A percentile compares a stretch with the other conserved stretches of the same genome.
Conservation (phyloP, 2,113 vertebrate genomes). For the Aspidoscelis tigris region DNA sequence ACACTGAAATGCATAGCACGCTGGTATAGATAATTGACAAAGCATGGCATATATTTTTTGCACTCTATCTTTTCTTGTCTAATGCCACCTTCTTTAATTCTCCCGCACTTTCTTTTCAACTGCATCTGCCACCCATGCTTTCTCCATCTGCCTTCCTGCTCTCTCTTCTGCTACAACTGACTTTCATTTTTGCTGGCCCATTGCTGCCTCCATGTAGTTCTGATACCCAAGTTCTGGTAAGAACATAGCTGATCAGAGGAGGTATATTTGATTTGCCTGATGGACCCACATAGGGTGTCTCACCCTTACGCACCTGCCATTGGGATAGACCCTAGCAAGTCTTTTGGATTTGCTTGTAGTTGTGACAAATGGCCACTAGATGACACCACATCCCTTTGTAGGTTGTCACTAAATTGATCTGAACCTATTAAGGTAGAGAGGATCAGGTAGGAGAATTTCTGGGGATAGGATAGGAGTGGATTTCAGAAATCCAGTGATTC, state of each 20-base stretch:
- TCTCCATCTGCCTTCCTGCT: not conserved
- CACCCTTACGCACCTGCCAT: not conserved
- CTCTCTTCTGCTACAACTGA: not conserved
- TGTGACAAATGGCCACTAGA: slow-evolving; percentile 8
- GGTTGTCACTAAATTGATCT: not conserved
- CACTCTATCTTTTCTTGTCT: too few relatives aligned
- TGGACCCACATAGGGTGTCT: not conserved
- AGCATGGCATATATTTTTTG: not conserved
- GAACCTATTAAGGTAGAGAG: not conserved
- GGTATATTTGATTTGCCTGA: not conserved
- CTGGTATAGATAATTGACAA: not conserved
- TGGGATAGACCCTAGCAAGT: not conserved
- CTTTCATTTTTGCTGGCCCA: not conserved
- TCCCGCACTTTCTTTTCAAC: not conserved
- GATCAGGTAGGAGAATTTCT: not conserved
- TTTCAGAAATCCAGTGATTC: not conserved
- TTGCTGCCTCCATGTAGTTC: not conserved
- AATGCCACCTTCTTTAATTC: too few relatives aligned
- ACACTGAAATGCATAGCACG: too few relatives aligned
- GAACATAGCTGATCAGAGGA: not conserved
- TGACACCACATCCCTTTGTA: not conserved
- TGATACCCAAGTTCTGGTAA: not conserved
- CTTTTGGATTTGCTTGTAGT: not conserved
- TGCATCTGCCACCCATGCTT: not conserved
- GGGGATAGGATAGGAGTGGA: not conserved